Conservation (phyloP, 1,140 invertebrate genomes). For the Drosophila prosaltans region DNA sequence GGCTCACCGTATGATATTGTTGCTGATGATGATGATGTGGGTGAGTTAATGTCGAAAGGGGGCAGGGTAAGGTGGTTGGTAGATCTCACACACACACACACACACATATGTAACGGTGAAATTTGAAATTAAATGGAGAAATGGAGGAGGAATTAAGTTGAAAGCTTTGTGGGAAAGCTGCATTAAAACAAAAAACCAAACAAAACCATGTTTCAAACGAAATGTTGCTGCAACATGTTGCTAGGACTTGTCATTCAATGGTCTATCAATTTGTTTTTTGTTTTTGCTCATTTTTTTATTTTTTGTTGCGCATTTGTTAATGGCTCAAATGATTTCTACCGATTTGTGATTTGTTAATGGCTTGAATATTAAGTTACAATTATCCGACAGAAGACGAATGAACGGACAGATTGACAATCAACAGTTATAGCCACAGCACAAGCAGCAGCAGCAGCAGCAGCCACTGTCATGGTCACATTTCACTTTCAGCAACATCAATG, state of each 20-base stretch:
- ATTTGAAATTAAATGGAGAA: constrained; percentile 30
- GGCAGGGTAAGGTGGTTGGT: neutral
- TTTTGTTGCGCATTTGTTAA: constrained; percentile 25
- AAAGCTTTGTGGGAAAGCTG: constrained; percentile 18
- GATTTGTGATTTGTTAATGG: constrained; percentile 73
- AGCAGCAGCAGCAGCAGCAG: neutral
- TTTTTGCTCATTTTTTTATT: neutral
- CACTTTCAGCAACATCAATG: constrained; percentile 72
- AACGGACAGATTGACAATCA: constrained; percentile 36
- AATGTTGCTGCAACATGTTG: constrained; percentile 6
- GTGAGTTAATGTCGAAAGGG: neutral
- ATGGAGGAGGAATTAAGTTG: constrained; percentile 2
- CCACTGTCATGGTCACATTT: constrained; percentile 77
- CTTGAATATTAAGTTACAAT: constrained; percentile 73
- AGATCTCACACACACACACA: constrained; percentile 16
- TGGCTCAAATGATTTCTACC: constrained; percentile 57
- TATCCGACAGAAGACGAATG: constrained; percentile 46
- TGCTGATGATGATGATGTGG: neutral
- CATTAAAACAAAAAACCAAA: neutral
- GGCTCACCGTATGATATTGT: constrained; percentile 18
- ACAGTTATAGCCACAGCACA: neutral
- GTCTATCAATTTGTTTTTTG: constrained; percentile 4
- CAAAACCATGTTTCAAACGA: neutral
- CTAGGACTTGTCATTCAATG: constrained; percentile 31
- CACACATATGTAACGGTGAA: constrained; percentile 50